Evolutionary conservation across 2,113 vertebrate species (phyloP).

Genomic region (Bolborhynchus lineola): DNA sequence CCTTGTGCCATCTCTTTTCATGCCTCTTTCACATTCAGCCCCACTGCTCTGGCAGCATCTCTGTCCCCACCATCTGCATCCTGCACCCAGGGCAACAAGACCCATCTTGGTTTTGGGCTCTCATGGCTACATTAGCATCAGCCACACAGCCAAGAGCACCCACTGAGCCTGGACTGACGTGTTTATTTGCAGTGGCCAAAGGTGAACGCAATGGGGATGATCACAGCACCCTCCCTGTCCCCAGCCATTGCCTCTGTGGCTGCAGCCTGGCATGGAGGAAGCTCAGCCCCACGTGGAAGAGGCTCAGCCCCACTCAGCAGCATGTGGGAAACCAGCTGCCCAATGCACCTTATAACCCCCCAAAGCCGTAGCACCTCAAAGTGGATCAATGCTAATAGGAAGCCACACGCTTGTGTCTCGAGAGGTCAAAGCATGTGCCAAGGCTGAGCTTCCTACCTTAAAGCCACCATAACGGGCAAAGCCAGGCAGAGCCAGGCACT

Average conservation of each 20-base stretch:
- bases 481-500: not conserved
- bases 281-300: not conserved
- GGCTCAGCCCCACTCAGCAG: rapidly evolving
- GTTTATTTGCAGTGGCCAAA: not conserved
- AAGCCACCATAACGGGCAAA: not conserved
- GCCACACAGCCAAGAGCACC: not conserved
- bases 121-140: rapidly evolving
- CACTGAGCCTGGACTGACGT: not conserved
- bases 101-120: not conserved
- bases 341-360: rapidly evolving
- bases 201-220: rapidly evolving
- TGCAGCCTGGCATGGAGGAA: not conserved
- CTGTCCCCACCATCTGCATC: rapidly evolving
- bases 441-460: rapidly evolving
- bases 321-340: rapidly evolving
- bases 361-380: not conserved
- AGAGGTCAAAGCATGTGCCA: not conserved
- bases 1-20: not conserved
- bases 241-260: not conserved
- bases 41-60: not conserved
- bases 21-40: not conserved
- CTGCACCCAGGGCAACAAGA: not conserved
- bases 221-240: not conserved
- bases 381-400: not conserved
- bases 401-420: not conserved